A percentile compares a stretch with the other conserved stretches of the same genome.
Conservation (phyloP, 2,113 vertebrate genomes). For the Prionailurus viverrinus region DNA sequence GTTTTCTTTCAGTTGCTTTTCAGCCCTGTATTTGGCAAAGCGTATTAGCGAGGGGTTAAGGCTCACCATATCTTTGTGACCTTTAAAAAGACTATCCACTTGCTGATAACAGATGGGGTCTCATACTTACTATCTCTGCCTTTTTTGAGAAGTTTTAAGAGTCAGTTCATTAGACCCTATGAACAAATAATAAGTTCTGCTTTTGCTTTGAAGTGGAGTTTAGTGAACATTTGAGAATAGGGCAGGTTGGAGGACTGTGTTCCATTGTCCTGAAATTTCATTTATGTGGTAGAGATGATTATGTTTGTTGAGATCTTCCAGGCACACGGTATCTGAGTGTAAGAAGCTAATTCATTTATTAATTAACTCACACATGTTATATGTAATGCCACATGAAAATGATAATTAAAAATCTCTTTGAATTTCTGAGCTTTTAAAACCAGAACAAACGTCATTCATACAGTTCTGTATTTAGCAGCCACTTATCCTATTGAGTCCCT, state of each 20-base stretch:
- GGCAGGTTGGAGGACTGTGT: neutral
- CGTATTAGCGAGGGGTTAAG: neutral
- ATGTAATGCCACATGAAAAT: neutral
- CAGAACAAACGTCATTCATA: neutral
- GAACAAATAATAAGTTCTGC: neutral
- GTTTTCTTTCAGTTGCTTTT: conserved; percentile 8
- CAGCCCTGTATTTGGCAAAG: conserved; percentile 15
- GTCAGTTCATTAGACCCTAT: conserved; percentile 7
- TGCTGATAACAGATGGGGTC: conserved; percentile 57
- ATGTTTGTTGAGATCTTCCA: neutral
- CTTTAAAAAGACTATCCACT: conserved; percentile 70
- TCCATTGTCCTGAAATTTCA: neutral
- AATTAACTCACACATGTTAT: neutral
- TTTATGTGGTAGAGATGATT: neutral
- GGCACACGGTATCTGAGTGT: neutral
- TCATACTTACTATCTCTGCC: neutral
- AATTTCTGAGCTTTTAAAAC: conserved; percentile 35
- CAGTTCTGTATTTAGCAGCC: neutral
- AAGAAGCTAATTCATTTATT: neutral
- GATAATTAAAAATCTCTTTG: conserved; percentile 3
- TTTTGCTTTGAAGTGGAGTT: conserved; percentile 55
- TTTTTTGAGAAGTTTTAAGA: conserved; percentile 48
- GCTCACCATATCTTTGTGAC: conserved; percentile 58
- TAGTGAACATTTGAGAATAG: conserved; percentile 40
- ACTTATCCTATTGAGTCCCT: neutral